Conservation (phyloP, 2,888 invertebrate species). For the Magallana nippona region DNA sequence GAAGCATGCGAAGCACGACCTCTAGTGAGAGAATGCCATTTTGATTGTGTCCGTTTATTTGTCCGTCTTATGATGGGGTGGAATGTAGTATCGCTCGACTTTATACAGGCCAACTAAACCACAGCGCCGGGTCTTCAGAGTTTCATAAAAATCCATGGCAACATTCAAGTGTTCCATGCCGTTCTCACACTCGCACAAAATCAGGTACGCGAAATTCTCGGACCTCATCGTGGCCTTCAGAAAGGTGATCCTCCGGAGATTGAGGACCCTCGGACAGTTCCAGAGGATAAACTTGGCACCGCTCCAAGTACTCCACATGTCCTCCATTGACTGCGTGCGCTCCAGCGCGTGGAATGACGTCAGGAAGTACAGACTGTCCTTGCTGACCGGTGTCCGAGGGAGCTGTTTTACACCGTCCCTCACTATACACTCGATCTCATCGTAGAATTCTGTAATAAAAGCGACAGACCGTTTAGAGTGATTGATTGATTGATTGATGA, state of each 20-base stretch:
- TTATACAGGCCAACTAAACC: constrained; percentile 72
- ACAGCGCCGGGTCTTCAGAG: constrained; percentile 69
- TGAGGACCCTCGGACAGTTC: constrained; percentile 70
- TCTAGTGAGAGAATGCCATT: too few species aligned
- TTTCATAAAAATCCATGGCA: constrained; percentile 69
- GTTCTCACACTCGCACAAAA: constrained; percentile 71
- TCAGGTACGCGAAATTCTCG: constrained; percentile 67
- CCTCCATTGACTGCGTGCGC: constrained; percentile 65
- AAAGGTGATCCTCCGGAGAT: constrained; percentile 72
- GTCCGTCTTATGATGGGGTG: constrained; percentile 34
- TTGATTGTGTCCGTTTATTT: neutral
- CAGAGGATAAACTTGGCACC: constrained; percentile 73
- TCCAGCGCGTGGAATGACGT: constrained; percentile 70
- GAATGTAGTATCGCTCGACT: constrained; percentile 67
- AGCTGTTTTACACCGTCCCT: constrained; percentile 63
- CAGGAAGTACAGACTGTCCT: constrained; percentile 71
- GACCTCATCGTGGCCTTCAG: constrained; percentile 62
- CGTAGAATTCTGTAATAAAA: constrained; percentile 61
- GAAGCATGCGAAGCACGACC: too few species aligned
- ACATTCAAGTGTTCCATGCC: constrained; percentile 67
- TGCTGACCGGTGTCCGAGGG: constrained; percentile 71
- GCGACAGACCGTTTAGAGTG: too few species aligned
- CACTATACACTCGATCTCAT: constrained; percentile 63
- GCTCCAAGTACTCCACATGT: constrained; percentile 74
- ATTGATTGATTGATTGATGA: too few species aligned